Base-by-base conservation (phyloP, 2,113 vertebrate genomes). In the Oceanites oceanicus region DNA sequence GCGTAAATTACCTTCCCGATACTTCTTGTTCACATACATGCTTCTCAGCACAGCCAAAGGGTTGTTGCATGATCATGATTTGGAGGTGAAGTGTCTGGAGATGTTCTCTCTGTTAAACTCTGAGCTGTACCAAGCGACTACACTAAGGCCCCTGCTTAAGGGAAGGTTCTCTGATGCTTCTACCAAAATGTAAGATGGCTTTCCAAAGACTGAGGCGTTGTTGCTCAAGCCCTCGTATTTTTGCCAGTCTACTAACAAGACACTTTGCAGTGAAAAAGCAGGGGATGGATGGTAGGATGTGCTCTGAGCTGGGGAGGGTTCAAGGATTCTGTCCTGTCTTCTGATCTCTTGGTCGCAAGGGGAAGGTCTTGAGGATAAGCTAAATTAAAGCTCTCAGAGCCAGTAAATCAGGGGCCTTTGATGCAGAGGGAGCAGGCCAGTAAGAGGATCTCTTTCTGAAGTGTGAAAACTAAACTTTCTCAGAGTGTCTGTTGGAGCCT, bases 11-110 rank as follows among this genome's bases (percentile, higher is more conserved):
- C 62, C 18, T 70, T 79, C 62, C 13, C 1, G 2, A 10, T 61
- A 11, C 36, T 42, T 47, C 42, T 52, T 68, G 40, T 52, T 70
- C 5, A 0, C 11, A 34, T 71, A 13, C 8, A 0, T 45, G 62
- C 61, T 77, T 73, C 30, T 59, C 79, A 61, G 29, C 22, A 0
- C 44, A 55, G 36, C 61, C 15, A 16, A 32, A 70, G 71, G 23
- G 34, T 45, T 32, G 44, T 71, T 36, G 68, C 7, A 1, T 59
- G 78, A 15, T n/a, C 4, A 0, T n/a, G 67, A 52, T 74, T 32
- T 82, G 71, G 71, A 77, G 50, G 40, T 2, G 0, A 15, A 85
- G 59, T 12, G 21, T 20, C 44, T 83, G 85, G 61, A 63, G 26
- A 23, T 32, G 49, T 63, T 94, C 21, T 44, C 68, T 49, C 40